A percentile compares a stretch with the other conserved stretches of the same genome.
phyloP scores from a whole-genome alignment of 2,113 vertebrate species.

The Ctenodactylus gundi region DNA sequence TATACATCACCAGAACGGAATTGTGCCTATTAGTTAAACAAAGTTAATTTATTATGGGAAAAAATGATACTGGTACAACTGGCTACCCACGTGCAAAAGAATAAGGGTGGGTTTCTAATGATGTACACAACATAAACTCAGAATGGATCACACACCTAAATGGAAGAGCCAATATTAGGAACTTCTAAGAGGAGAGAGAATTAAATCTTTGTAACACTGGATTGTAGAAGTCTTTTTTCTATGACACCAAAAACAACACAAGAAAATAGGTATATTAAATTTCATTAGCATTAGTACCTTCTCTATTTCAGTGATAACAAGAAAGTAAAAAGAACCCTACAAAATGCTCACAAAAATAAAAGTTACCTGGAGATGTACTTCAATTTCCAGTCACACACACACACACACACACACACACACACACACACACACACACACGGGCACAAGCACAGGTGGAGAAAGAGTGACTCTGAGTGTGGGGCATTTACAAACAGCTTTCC shows the following conservation, averaged over 20 bases:
- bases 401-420: too few species aligned
- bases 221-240: neutral
- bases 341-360: too few species aligned
- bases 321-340: neutral
- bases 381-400: too few species aligned
- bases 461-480: too few species aligned
- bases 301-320: neutral
- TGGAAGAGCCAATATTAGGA: neutral
- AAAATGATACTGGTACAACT: neutral
- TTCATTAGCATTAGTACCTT: neutral
- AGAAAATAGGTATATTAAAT: neutral
- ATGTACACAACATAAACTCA: neutral
- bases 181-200: neutral
- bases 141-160: neutral
- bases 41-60: neutral
- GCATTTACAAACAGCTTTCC: neutral
- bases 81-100: neutral
- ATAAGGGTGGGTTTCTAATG: neutral
- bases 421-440: too few species aligned
- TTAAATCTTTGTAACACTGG: neutral
- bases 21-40: neutral
- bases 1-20: neutral
- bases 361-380: too few species aligned
- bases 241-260: neutral
- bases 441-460: too few species aligned